Conservation (phyloP, 2,113 vertebrate species). For the Scortum barcoo region DNA sequence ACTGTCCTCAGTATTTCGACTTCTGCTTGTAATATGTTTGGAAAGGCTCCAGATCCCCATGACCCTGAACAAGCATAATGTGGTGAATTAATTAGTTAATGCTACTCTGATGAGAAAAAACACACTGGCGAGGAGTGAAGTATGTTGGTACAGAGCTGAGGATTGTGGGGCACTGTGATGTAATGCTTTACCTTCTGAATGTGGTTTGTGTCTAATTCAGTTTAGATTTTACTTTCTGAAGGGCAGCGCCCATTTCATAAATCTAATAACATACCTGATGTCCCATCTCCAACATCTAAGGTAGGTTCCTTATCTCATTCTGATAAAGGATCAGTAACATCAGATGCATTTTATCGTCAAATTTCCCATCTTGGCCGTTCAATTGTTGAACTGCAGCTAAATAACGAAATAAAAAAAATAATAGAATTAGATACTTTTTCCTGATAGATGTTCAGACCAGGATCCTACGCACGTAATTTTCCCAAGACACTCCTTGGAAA, state of each 20-base stretch:
- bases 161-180: background rate
- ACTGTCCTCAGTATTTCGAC: background rate
- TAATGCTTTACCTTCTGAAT: background rate
- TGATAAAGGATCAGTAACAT: background rate
- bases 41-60: background rate
- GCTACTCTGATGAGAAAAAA: background rate
- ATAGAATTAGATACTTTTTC: background rate
- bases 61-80: constrained; percentile 1
- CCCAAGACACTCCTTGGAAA: background rate
- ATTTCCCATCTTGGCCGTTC: background rate
- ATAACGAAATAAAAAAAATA: background rate
- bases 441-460: constrained; percentile 1
- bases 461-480: background rate
- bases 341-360: background rate
- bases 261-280: background rate
- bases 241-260: background rate
- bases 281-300: background rate
- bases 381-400: background rate
- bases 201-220: background rate
- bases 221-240: background rate
- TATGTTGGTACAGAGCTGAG: background rate
- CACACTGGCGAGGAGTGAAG: background rate
- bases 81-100: background rate
- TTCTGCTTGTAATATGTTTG: background rate
- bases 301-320: background rate